Percentiles rank a stretch among this genome's conserved stretches.
phyloP scores from a whole-genome alignment of 2,113 vertebrate species.

The Hymenochirus boettgeri region DNA sequence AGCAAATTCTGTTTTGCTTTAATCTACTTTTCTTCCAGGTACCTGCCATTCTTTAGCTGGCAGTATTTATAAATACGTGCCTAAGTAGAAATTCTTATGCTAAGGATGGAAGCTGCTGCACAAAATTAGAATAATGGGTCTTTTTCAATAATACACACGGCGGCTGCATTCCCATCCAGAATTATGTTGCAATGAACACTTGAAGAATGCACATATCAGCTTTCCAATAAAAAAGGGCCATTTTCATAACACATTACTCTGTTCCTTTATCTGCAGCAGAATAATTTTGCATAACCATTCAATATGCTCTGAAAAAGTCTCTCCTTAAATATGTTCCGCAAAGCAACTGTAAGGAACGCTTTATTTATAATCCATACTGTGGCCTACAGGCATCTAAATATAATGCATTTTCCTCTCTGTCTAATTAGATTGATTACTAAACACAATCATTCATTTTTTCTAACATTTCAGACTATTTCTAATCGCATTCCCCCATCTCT shows the following conservation, averaged over 20 bases:
- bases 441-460: conserved; percentile 76
- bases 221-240: conserved; percentile 14
- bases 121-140: conserved; percentile 8
- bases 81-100: neutral
- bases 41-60: neutral
- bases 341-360: conserved; percentile 41
- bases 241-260: conserved; percentile 14
- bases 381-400: conserved; percentile 53
- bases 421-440: conserved; percentile 74
- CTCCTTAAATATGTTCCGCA: conserved; percentile 39
- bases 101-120: conserved; percentile 2
- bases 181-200: conserved; percentile 6
- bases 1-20: too few species aligned
- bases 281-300: conserved; percentile 32
- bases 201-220: conserved; percentile 11
- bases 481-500: conserved; percentile 75
- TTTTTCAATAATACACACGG: conserved; percentile 12
- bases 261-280: conserved; percentile 26
- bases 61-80: neutral
- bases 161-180: neutral
- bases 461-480: conserved; percentile 75
- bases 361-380: conserved; percentile 52
- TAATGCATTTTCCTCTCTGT: conserved; percentile 64
- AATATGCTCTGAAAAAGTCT: conserved; percentile 19
- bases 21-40: too few species aligned